Percentiles rank a stretch among this genome's conserved stretches.
Conservation (phyloP, 2,113 vertebrate species). For the Psilopsiagon aymara region DNA sequence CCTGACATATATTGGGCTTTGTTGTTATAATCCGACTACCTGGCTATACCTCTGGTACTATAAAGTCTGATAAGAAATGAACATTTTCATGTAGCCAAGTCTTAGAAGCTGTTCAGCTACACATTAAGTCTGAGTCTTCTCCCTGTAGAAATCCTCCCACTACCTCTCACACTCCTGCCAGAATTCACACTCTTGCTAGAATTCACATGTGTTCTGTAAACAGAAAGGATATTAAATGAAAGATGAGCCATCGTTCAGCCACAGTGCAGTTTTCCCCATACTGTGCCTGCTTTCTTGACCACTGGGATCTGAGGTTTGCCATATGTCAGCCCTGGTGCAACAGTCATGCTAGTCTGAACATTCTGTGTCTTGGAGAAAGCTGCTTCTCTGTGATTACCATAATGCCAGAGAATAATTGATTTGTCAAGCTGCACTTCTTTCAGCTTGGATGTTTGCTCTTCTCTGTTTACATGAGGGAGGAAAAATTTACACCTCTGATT, state of each 20-base stretch:
- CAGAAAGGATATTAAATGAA: constrained; percentile 79
- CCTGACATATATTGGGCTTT: neutral
- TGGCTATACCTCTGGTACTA: neutral
- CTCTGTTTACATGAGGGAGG: constrained; percentile 53
- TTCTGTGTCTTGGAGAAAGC: neutral
- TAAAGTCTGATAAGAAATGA: neutral
- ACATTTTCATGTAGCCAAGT: neutral
- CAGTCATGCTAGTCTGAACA: neutral
- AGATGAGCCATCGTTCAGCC: constrained; percentile 72
- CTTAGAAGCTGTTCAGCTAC: neutral
- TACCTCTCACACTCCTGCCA: neutral
- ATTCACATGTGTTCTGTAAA: neutral
- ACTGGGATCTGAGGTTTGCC: constrained; percentile 43
- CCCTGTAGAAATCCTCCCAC: neutral
- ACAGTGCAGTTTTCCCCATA: constrained; percentile 74
- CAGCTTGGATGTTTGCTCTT: constrained; percentile 44
- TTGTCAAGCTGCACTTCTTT: constrained; percentile 41
- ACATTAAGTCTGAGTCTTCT: neutral
- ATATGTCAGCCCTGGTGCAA: constrained; percentile 1
- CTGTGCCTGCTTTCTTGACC: neutral
- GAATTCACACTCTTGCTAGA: neutral
- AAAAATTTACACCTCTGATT: neutral
- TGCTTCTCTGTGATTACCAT: constrained; percentile 43
- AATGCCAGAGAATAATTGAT: constrained; percentile 65
- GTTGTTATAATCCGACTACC: neutral